phyloP scores from a whole-genome alignment of 2,888 invertebrate genomes.

The Embidobia sp. region DNA sequence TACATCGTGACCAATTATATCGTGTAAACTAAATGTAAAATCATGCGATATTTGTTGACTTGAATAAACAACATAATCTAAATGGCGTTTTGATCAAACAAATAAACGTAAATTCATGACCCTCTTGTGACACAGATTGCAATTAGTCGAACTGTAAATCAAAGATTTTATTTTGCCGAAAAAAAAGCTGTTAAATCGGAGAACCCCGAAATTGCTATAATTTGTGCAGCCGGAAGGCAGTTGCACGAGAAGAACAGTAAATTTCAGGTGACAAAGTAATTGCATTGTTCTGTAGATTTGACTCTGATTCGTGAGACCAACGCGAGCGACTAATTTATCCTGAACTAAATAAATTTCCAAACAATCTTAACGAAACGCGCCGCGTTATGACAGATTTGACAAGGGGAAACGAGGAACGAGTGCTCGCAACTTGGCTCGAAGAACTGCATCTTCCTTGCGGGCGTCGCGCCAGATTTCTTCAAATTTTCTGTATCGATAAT shows the following conservation, averaged over 20 bases:
- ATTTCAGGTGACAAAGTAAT: conserved; percentile 17
- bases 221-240: background rate
- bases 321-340: conserved; percentile 26
- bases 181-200: background rate
- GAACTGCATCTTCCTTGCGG: background rate
- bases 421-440: background rate
- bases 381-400: conserved; percentile 4
- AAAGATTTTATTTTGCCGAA: no score
- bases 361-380: conserved; percentile 13
- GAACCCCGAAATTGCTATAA: background rate
- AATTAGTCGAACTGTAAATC: no score
- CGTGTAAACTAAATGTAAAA: no score
- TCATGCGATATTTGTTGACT: no score
- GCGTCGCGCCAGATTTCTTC: conserved; percentile 13
- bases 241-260: background rate
- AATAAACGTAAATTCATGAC: no score
- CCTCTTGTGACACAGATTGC: no score
- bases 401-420: conserved; percentile 5
- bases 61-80: no score
- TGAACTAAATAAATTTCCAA: conserved; percentile 23
- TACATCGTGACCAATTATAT: no score
- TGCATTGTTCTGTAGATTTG: conserved; percentile 18
- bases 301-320: conserved; percentile 8
- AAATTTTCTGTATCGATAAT: conserved; percentile 11
- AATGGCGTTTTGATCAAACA: no score